Base-by-base conservation (phyloP, 2,888 invertebrate genomes). In the Leptopilina drosophilae region DNA sequence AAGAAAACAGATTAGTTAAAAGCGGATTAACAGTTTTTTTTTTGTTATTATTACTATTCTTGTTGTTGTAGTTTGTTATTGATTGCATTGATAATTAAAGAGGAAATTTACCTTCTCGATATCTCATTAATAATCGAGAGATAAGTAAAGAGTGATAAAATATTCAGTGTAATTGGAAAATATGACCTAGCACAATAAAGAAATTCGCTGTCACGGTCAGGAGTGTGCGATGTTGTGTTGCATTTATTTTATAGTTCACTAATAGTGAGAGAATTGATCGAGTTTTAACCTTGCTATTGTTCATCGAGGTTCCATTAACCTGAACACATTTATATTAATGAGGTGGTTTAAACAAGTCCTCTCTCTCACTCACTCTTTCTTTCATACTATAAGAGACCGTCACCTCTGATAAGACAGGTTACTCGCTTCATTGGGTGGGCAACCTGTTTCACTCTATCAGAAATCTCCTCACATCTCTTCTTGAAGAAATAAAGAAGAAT, bases 181-280 rank as follows among this genome's bases (percentile, higher is more conserved):
- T 49, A 49, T 82, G 85, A 88, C 86, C 87, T 87, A 84, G 84
- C 84, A 81, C 83, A 86, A 49, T 49, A 49, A 49, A 85, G 80
- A 84, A 86, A 86, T 87, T 88, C 89, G 87, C 84, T 88, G 89
- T 82, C 89, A 89, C 75, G 89, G 89, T 75, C 87, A 82, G 77
- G 77, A 77, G 42, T 42, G 79, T 81, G 79, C 82, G 49, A 78
- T 59, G 62, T 42, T 42, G 59, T 33, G 49, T 56, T 65, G 53
- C 62, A 20, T 59, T 33, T 77, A 78, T 81, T 80, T 83, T 81
- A 78, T 80, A 66, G 42, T 66, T 66, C n/a, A 66, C n/a, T 42
- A 66, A 15, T 9, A 66, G 46, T 66, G 66, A 42, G 66, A 42
- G 42, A 69, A 80, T 81, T 80, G 82, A 81, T 82, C 77, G 78